Evolutionary conservation across 2,113 vertebrate genomes (phyloP).

Genomic region (Forbesichthys papilliferus): DNA sequence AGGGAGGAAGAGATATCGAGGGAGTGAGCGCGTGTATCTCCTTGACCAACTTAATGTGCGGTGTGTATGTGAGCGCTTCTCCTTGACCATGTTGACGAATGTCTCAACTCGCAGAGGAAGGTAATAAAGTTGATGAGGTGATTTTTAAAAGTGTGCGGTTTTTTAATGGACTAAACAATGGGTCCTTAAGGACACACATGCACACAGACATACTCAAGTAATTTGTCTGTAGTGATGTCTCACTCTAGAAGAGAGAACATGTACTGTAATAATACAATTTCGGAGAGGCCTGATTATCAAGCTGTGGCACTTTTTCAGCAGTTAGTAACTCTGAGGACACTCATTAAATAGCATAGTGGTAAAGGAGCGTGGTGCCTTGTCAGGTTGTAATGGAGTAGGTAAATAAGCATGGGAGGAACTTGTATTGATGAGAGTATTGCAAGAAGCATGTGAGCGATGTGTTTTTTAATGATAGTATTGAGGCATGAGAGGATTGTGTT

Average conservation of each 20-base stretch:
- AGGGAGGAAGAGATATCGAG: not conserved
- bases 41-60: constrained; percentile 52
- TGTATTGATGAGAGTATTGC: no score
- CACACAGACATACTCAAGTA: constrained; percentile 13
- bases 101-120: constrained; percentile 35
- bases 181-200: constrained; percentile 18
- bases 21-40: constrained; percentile 27
- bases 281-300: constrained; percentile 30
- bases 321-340: constrained; percentile 45
- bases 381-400: constrained; percentile 20
- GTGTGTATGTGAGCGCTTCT: constrained; percentile 30
- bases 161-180: constrained; percentile 56
- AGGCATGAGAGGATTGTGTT: no score
- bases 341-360: constrained; percentile 20
- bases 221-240: constrained; percentile 43
- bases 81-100: constrained; percentile 57
- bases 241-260: constrained; percentile 5
- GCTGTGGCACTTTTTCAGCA: constrained; percentile 41
- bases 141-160: constrained; percentile 49
- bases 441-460: no score
- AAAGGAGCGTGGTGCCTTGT: constrained; percentile 40
- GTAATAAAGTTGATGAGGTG: constrained; percentile 64
- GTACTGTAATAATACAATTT: constrained; percentile 10
- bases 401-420: constrained; percentile 5
- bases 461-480: no score